Evolutionary conservation across 1,140 invertebrate genomes (phyloP), one percentile per base, ranked within the genome.

Genomic region (Kradibia gibbosae): DNA sequence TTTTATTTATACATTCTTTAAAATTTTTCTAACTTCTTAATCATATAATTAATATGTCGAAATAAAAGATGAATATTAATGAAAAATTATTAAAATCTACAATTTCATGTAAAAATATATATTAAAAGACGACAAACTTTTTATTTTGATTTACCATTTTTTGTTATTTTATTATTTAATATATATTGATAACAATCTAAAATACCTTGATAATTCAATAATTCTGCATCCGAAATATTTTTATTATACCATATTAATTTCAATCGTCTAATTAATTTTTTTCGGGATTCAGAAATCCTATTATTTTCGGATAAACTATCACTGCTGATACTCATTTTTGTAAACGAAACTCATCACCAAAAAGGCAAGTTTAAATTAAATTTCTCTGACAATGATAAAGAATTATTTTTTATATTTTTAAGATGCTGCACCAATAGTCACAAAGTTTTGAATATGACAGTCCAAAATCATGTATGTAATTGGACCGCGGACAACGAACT

Each of bases 141-240:
- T n/a, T n/a, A n/a, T n/a, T n/a, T n/a, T n/a, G n/a, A n/a, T n/a
- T n/a, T n/a, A n/a, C n/a, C n/a, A n/a, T n/a, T n/a, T n/a, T n/a
- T n/a, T n/a, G n/a, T n/a, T n/a, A n/a, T n/a, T n/a, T n/a, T n/a
- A n/a, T n/a, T n/a, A n/a, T n/a, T n/a, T n/a, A n/a, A n/a, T n/a
- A n/a, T n/a, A n/a, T n/a, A n/a, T n/a, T n/a, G n/a, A n/a, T n/a
- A n/a, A n/a, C n/a, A n/a, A n/a, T n/a, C n/a, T n/a, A n/a, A 79
- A 72, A 60, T 82, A 86, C 83, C 83, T 84, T 85, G 83, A 77
- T 74, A 82, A 75, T 45, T 48, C 36, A 83, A 55, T 50, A 83
- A 83, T 70, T 84, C 78, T 8, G 76, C 75, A 81, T 77, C 80
- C 20, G 83, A 77, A 77, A 82, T 80, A 74, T 83, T 57, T 75